phyloP scores from a whole-genome alignment of 2,888 invertebrate genomes.

The Syritta pipiens region DNA sequence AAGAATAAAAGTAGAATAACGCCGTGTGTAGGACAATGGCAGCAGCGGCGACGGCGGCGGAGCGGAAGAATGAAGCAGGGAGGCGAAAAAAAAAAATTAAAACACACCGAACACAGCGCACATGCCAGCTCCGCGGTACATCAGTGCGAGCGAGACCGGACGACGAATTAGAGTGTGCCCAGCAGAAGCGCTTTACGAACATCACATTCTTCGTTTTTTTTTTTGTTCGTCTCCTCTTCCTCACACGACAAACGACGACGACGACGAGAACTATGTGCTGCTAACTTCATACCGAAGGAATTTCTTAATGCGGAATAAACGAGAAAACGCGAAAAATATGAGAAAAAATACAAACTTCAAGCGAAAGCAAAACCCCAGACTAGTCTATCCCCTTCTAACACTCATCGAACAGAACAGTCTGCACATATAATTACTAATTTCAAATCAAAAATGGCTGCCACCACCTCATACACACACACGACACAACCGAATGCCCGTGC shows the following conservation, averaged over 20 bases:
- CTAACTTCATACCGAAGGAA: conserved; percentile 62
- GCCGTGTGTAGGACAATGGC: too few species aligned
- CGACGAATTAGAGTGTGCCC: too few species aligned
- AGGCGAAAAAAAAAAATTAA: neutral
- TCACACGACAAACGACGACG: neutral
- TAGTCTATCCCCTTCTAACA: conserved; percentile 35
- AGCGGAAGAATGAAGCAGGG: neutral
- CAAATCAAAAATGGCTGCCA: conserved; percentile 64
- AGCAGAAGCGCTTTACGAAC: conserved; percentile 5
- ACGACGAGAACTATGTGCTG: conserved; percentile 47
- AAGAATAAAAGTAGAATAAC: conserved; percentile 23
- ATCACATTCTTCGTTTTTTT: neutral
- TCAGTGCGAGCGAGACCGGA: too few species aligned
- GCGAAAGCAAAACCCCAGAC: conserved; percentile 35
- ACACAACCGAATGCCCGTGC: conserved; percentile 16
- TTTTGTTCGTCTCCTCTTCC: conserved; percentile 4
- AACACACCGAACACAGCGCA: conserved; percentile 57
- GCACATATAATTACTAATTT: conserved; percentile 55
- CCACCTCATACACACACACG: conserved; percentile 14
- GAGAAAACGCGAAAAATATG: conserved; percentile 61
- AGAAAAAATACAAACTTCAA: conserved; percentile 57
- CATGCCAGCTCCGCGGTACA: conserved; percentile 40
- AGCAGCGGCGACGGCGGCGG: too few species aligned
- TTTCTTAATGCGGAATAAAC: conserved; percentile 68
- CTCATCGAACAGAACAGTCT: conserved; percentile 14